These are phyloP conservation scores for Rutpela maculata DNA, from an alignment of 2,888 invertebrate species.

Conservation along the genomic window DNA sequence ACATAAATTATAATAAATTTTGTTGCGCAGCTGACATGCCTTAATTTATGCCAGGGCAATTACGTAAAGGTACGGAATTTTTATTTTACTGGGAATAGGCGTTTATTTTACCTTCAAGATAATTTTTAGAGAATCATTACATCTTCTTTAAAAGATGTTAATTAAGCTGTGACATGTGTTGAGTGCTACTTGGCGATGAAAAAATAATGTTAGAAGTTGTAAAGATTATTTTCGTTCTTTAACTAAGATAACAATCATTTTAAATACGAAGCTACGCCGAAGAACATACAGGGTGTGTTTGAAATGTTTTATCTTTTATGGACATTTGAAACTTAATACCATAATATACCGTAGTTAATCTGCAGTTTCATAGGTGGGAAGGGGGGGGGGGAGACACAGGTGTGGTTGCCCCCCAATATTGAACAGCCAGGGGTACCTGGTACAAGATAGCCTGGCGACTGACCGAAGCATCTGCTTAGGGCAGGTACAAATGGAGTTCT, in stretches of 20 bases:
- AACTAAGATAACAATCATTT: constrained; percentile 5
- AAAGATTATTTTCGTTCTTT: constrained; percentile 11
- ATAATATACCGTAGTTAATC: too few relatives aligned
- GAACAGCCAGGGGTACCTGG: too few relatives aligned
- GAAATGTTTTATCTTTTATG: too few relatives aligned
- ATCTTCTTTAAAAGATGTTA: constrained; percentile 25
- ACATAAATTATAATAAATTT: constrained; percentile 57
- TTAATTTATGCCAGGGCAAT: constrained; percentile 46
- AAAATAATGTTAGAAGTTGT: neutral
- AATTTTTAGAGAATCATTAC: constrained; percentile 25
- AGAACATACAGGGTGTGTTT: neutral
- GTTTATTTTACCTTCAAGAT: constrained; percentile 44
- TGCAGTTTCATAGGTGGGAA: too few relatives aligned
- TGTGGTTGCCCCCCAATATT: too few relatives aligned
- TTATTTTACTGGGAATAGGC: constrained; percentile 48
- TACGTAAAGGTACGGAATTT: constrained; percentile 46
- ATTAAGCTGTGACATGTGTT: constrained; percentile 23
- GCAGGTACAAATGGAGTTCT: too few relatives aligned
- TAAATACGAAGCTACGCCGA: neutral
- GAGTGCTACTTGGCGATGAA: constrained; percentile 1
- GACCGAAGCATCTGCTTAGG: too few relatives aligned
- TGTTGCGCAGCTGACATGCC: constrained; percentile 46
- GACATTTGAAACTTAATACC: too few relatives aligned
- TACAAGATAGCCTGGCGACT: too few relatives aligned
- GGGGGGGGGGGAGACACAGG: too few relatives aligned